phyloP scores from a whole-genome alignment of 2,888 invertebrate species.

The Cephus pygmeus region DNA sequence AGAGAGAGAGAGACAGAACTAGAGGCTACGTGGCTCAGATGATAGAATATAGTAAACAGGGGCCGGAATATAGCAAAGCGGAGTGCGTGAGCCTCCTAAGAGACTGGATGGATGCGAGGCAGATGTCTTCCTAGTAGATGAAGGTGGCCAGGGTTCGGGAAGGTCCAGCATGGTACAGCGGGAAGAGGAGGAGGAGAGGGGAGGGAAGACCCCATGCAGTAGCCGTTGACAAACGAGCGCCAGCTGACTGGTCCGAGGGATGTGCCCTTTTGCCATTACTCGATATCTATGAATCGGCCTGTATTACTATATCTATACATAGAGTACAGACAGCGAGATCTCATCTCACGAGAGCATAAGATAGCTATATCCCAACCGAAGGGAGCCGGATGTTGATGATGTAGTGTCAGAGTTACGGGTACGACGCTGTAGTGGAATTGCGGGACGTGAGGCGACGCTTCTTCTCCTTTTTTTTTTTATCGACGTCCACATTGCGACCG shows the following conservation, averaged over 20 bases:
- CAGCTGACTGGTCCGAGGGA: conserved; percentile 24
- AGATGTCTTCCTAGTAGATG: conserved; percentile 46
- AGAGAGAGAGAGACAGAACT: neutral
- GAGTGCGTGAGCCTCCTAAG: conserved; percentile 5
- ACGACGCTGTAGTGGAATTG: neutral
- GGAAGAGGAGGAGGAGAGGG: neutral
- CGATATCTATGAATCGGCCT: neutral
- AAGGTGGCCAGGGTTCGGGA: conserved; percentile 14
- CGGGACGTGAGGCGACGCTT: neutral
- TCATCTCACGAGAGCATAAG: neutral
- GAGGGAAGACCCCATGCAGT: conserved; percentile 25
- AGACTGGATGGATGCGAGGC: conserved; percentile 44
- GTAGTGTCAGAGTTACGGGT: neutral
- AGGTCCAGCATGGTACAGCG: neutral
- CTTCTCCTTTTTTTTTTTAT: neutral
- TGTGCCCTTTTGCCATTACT: neutral
- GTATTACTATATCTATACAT: neutral
- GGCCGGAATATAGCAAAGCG: conserved; percentile 14
- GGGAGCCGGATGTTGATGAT: neutral
- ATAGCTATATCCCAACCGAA: neutral
- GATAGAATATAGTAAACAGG: conserved; percentile 14
- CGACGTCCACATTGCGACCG: neutral
- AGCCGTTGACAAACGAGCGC: conserved; percentile 38
- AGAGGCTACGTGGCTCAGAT: conserved; percentile 11
- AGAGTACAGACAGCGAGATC: neutral